Conservation (phyloP, 2,797 vertebrate genomes). For the Bradypodion ventrale region DNA sequence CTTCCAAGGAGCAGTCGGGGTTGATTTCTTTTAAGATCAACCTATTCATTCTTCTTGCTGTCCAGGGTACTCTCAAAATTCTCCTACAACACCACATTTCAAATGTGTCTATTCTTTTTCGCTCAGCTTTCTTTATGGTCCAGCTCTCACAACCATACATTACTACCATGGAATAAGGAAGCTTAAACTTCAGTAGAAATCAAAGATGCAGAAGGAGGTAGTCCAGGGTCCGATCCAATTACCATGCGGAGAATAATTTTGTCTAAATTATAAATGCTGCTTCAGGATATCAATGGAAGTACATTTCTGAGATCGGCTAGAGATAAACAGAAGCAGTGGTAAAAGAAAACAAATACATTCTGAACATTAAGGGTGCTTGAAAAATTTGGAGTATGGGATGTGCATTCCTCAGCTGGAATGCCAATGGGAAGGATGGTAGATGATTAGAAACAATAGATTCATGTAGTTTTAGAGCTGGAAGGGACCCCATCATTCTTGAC, state of each 20-base stretch:
- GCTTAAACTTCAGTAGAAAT: not conserved
- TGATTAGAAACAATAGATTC: not conserved
- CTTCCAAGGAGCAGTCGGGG: no score
- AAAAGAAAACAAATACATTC: not conserved
- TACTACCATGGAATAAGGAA: not conserved
- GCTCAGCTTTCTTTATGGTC: no score
- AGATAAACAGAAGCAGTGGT: not conserved
- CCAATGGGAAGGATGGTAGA: not conserved
- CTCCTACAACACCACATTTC: no score
- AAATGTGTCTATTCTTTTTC: no score
- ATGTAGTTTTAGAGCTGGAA: no score
- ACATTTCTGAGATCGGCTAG: not conserved
- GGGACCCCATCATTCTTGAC: no score
- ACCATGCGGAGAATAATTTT: not conserved
- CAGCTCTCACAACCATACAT: no score
- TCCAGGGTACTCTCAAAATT: no score
- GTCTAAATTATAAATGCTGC: not conserved
- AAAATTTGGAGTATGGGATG: not conserved
- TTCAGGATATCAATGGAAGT: not conserved
- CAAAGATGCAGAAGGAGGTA: not conserved
- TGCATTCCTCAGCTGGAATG: not conserved
- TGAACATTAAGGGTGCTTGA: not conserved
- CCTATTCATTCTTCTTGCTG: no score
- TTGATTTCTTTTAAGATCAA: no score
- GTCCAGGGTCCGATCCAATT: not conserved